phyloP scores from a whole-genome alignment of 1,140 invertebrate species.

The Atta cephalotes region DNA sequence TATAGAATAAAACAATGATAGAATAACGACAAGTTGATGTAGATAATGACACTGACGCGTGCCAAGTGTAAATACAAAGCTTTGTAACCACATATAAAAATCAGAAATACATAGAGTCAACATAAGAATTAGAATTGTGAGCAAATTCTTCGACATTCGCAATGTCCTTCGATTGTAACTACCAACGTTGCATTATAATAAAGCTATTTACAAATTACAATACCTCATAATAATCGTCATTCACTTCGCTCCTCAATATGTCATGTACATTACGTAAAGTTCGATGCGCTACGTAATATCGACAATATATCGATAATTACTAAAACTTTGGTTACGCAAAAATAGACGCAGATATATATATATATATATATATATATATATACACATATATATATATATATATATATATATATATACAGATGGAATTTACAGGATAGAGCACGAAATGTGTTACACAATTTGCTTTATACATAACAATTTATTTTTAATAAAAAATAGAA shows the following conservation, averaged over 20 bases:
- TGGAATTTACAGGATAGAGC: neutral
- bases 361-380: slow-evolving; percentile 71
- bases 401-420: neutral
- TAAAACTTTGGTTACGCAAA: slow-evolving; percentile 85
- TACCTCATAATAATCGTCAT: slow-evolving; percentile 52
- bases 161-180: slow-evolving; percentile 68
- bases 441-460: too few relatives aligned
- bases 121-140: slow-evolving; percentile 40
- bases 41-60: slow-evolving; percentile 46
- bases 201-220: slow-evolving; percentile 80
- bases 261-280: slow-evolving; percentile 60
- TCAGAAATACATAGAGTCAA: slow-evolving; percentile 47
- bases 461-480: too few relatives aligned
- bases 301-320: slow-evolving; percentile 63
- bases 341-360: slow-evolving; percentile 81
- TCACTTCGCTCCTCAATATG: slow-evolving; percentile 24
- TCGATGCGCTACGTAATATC: slow-evolving; percentile 65
- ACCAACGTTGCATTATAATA: slow-evolving; percentile 70
- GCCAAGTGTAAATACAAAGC: slow-evolving; percentile 36
- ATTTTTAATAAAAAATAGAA: too few relatives aligned
- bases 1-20: slow-evolving; percentile 76
- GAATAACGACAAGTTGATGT: slow-evolving; percentile 74
- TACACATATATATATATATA: slow-evolving; percentile 43
- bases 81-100: slow-evolving; percentile 52
- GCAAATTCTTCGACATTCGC: slow-evolving; percentile 70